These are phyloP conservation scores for Dicyrtoma fusca DNA, from an alignment of 2,888 invertebrate genomes.

Conservation along the genomic window DNA sequence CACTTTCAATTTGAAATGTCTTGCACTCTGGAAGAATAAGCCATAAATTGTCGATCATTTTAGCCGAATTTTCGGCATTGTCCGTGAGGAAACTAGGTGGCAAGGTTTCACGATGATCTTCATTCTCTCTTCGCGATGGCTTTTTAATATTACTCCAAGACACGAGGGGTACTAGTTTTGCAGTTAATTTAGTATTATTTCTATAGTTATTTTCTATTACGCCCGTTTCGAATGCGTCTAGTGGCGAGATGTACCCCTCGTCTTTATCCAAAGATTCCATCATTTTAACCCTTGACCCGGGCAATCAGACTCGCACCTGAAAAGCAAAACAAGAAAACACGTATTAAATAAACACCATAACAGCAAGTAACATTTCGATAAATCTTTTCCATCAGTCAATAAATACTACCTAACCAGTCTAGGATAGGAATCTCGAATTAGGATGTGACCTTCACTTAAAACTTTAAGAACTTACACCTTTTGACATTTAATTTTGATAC, in stretches of 20 bases:
- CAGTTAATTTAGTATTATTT: background rate
- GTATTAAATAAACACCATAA: no score
- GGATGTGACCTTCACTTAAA: no score
- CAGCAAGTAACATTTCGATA: no score
- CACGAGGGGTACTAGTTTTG: background rate
- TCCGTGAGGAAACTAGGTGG: background rate
- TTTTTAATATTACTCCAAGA: background rate
- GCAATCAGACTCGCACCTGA: no score
- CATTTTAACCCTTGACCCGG: background rate
- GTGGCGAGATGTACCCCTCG: conserved; percentile 32
- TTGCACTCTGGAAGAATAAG: conserved; percentile 11
- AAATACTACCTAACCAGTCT: no score
- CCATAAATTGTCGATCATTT: conserved; percentile 27
- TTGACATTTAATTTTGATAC: no score
- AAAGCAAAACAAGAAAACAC: no score
- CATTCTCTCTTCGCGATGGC: background rate
- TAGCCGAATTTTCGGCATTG: background rate
- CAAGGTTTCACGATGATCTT: background rate
- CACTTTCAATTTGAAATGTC: background rate
- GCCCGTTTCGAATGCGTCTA: background rate
- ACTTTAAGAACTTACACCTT: no score
- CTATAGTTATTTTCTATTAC: background rate
- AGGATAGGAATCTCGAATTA: no score
- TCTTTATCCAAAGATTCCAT: conserved; percentile 22
- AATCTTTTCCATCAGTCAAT: no score